phyloP scores from a whole-genome alignment of 2,113 vertebrate species.

The Micronisus gabar region DNA sequence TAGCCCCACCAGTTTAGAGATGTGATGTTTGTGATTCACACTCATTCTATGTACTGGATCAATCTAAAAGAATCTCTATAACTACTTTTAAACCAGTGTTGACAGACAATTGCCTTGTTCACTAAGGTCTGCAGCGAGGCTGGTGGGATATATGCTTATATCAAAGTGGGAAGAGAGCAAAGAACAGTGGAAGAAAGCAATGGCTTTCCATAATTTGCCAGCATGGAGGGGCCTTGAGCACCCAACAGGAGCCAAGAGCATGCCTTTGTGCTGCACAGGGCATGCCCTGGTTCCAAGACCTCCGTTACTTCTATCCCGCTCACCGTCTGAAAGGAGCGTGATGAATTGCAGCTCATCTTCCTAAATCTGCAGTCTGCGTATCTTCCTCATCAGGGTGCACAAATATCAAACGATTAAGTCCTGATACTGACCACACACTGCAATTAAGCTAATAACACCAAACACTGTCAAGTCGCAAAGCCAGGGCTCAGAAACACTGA shows the following conservation, averaged over 20 bases:
- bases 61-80: background rate
- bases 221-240: background rate
- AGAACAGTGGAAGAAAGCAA: background rate
- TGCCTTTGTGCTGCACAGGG: accelerated
- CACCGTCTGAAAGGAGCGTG: background rate
- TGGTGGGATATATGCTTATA: background rate
- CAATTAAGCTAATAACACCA: background rate
- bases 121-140: background rate
- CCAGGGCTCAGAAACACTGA: background rate
- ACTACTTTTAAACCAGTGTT: background rate
- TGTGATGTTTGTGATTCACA: background rate
- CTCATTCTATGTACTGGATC: background rate
- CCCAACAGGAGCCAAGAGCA: background rate
- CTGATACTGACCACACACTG: background rate
- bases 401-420: background rate
- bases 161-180: background rate
- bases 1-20: background rate
- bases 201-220: background rate
- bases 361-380: background rate
- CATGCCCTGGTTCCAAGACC: accelerated
- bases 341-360: background rate
- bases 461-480: background rate
- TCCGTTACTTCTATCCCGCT: background rate
- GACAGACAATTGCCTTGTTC: background rate
- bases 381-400: background rate